Conservation (phyloP, 53 echinoderm and acorn worm genomes). For the Actinopyga echinites region DNA sequence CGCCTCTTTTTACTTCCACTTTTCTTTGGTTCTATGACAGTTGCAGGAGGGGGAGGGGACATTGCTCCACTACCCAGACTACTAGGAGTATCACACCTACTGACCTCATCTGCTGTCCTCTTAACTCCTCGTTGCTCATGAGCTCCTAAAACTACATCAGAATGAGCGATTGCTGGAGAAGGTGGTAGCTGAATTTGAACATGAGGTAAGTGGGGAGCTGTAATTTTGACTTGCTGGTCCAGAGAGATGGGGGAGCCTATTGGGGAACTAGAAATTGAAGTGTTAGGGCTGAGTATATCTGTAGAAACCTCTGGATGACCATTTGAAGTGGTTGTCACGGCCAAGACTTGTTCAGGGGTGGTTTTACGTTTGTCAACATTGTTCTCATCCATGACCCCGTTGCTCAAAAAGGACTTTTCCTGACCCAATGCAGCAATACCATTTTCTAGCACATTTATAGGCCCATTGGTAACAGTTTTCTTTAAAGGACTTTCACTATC, state of each 20-base stretch:
- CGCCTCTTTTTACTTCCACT: constrained; percentile 74
- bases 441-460: constrained; percentile 34
- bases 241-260: constrained; percentile 15
- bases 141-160: neutral
- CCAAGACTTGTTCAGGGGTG: neutral
- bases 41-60: constrained; percentile 33
- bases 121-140: constrained; percentile 28
- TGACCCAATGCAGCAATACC: neutral
- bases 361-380: neutral
- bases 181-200: neutral
- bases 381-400: neutral
- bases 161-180: neutral
- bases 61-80: constrained; percentile 27
- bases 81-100: constrained; percentile 27
- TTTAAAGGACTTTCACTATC: neutral
- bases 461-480: constrained; percentile 18
- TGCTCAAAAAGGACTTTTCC: constrained; percentile 1
- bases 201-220: neutral
- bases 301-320: constrained; percentile 10
- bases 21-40: constrained; percentile 9
- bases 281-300: constrained; percentile 11
- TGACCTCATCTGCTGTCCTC: constrained; percentile 15
- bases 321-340: constrained; percentile 3
- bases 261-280: constrained; percentile 42
- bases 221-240: neutral